A percentile compares a stretch with the other conserved stretches of the same genome.
These are phyloP conservation scores for Oryzias sinensis DNA, from an alignment of 2,797 vertebrate genomes.

Conservation along the genomic window DNA sequence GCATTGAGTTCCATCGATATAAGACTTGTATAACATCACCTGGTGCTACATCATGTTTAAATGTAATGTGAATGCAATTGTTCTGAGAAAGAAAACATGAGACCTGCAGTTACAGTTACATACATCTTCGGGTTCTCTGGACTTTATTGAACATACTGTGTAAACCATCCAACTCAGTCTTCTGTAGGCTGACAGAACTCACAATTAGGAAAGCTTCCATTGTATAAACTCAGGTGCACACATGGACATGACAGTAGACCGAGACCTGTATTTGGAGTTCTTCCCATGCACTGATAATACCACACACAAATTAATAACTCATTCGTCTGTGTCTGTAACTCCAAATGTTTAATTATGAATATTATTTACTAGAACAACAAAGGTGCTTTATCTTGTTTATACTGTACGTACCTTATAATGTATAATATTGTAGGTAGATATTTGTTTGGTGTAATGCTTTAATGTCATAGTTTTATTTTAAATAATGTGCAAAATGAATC, in stretches of 20 bases:
- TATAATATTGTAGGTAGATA: constrained; percentile 91
- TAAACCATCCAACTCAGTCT: constrained; percentile 67
- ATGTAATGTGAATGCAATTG: constrained; percentile 96
- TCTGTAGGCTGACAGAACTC: constrained; percentile 65
- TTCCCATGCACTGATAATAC: constrained; percentile 88
- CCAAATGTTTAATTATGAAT: constrained; percentile 83
- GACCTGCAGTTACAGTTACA: constrained; percentile 75
- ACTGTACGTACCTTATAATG: constrained; percentile 85
- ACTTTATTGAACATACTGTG: constrained; percentile 75
- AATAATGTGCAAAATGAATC: constrained; percentile 87
- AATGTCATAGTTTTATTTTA: constrained; percentile 92
- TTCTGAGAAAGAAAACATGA: constrained; percentile 78
- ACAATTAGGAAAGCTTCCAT: constrained; percentile 70
- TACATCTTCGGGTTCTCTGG: constrained; percentile 78
- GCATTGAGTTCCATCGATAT: constrained; percentile 82
- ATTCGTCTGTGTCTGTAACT: constrained; percentile 82
- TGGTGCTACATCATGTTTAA: constrained; percentile 92
- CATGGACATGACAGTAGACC: constrained; percentile 75
- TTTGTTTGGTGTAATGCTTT: constrained; percentile 90
- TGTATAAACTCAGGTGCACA: constrained; percentile 87
- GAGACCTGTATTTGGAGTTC: constrained; percentile 83
- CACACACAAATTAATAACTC: constrained; percentile 82
- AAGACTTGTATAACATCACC: constrained; percentile 85
- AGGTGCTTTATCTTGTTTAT: constrained; percentile 89
- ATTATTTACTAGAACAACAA: constrained; percentile 82